Conservation (phyloP, 1,140 invertebrate genomes). For the Zaprionus lachaisei region DNA sequence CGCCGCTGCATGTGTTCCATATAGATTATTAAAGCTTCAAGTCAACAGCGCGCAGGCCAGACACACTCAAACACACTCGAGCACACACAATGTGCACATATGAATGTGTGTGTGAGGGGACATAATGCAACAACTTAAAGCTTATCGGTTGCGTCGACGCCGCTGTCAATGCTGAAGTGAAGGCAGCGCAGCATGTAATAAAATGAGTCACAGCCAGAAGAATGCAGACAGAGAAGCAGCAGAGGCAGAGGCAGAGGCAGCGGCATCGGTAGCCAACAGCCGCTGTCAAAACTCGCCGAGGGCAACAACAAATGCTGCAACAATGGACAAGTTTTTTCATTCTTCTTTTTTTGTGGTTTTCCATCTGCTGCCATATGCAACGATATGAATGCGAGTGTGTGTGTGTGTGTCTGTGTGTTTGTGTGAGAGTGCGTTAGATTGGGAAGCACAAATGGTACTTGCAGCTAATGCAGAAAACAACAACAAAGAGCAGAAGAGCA, state of each 20-base stretch:
- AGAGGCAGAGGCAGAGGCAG: constrained; percentile 18
- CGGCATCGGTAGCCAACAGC: constrained; percentile 15
- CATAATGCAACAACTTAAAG: constrained; percentile 40
- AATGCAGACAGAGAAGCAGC: constrained; percentile 37
- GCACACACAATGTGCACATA: neutral
- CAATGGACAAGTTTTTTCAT: constrained; percentile 58
- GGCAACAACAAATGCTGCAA: constrained; percentile 70
- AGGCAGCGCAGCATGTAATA: constrained; percentile 43
- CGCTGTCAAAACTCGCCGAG: constrained; percentile 52
- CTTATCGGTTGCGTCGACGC: constrained; percentile 43
- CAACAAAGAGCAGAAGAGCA: constrained; percentile 55
- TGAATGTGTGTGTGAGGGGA: neutral
- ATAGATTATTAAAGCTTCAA: constrained; percentile 63
- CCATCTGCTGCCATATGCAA: constrained; percentile 72
- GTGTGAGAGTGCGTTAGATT: constrained; percentile 15
- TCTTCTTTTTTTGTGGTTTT: constrained; percentile 55
- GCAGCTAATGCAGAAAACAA: constrained; percentile 64
- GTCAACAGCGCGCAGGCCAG: constrained; percentile 14
- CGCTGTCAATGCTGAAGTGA: constrained; percentile 46
- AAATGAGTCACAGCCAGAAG: constrained; percentile 48
- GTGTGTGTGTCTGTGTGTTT: constrained; percentile 34
- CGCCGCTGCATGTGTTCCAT: constrained; percentile 59
- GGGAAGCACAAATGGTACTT: constrained; percentile 56
- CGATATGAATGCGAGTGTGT: constrained; percentile 7
- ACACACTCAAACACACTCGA: constrained; percentile 14